A percentile compares a stretch with the other conserved stretches of the same genome.
phyloP scores from a whole-genome alignment of 2,797 vertebrate species.

The Xenops minutus region DNA sequence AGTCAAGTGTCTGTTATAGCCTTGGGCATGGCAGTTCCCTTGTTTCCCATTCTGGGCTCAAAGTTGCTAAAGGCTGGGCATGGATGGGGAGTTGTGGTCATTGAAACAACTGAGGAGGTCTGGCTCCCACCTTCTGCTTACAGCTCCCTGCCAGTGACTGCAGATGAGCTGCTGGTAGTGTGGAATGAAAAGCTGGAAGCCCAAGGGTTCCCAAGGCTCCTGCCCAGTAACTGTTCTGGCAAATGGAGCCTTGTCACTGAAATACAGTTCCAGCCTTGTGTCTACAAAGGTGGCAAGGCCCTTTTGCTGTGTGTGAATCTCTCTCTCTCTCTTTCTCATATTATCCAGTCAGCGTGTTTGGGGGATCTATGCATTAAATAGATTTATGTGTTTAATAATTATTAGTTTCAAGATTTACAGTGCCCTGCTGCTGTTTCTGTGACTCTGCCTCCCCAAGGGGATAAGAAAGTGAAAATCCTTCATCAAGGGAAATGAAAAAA shows the following conservation, averaged over 20 bases:
- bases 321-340: not conserved
- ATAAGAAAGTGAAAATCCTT: conserved; percentile 40
- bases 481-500: conserved; percentile 29
- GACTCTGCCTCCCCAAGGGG: not conserved
- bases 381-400: conserved; percentile 68
- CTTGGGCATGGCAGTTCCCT: not conserved
- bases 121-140: not conserved
- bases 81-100: not conserved
- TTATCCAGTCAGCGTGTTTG: conserved; percentile 14
- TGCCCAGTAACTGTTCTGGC: not conserved
- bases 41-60: not conserved
- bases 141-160: not conserved
- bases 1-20: not conserved
- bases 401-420: conserved; percentile 54
- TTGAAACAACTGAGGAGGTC: not conserved
- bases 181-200: not conserved
- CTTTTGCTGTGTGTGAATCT: not conserved
- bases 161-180: not conserved
- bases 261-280: not conserved
- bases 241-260: not conserved
- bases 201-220: not conserved
- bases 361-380: conserved; percentile 4
- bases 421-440: conserved; percentile 2
- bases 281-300: not conserved
- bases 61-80: not conserved